Base-by-base conservation (phyloP, 2,797 vertebrate species). In the Ctenopoma multispine region DNA sequence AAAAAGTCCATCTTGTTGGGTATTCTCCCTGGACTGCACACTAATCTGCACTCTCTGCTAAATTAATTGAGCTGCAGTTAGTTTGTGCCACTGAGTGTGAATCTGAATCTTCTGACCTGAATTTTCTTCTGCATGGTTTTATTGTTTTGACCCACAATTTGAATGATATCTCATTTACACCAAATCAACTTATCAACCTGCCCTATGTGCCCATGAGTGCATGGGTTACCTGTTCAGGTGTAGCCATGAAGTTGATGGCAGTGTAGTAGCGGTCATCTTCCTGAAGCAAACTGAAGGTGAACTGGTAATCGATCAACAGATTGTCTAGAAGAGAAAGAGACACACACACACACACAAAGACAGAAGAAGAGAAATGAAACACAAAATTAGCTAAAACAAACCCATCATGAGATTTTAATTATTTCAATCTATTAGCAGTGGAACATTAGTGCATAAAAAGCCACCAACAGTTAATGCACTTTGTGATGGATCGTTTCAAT, bases 231-330 rank as follows among this genome's bases (percentile, higher is more conserved):
- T 99, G 97, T 66, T 99, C 97, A 38, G 97, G 97, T 58, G 96
- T 98, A 60, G 97, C 97, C 93, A 99, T 98, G 72, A 99, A 99
- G 93, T 99, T 98, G 87, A 99, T 98, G 78, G 97, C 96, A 1
- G 97, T 98, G 88, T 98, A 96, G 81, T 99, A 92, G 2, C 96
- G 96, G 88, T 99, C 97, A 17, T 99, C 97, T 72, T 99, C 97
- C 91, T 99, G 97, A n/a, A 98, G 91, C 75, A 98, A 87, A 77
- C 97, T 99, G 94, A 99, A 99, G 88, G 97, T 99, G 69, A 98
- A 99, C 95, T 99, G 97, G 88, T 99, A 99, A 82, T 99, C 97
- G 71, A 99, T 99, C 90, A 99, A 87, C 85, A 99, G 96, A 88
- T 97, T 98, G 79, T 99, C 97, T 99, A 84, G 48, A 80, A 83